These are phyloP conservation scores for Acanthosepion lycidas DNA, from an alignment of 2,888 invertebrate genomes.

Conservation along the genomic window DNA sequence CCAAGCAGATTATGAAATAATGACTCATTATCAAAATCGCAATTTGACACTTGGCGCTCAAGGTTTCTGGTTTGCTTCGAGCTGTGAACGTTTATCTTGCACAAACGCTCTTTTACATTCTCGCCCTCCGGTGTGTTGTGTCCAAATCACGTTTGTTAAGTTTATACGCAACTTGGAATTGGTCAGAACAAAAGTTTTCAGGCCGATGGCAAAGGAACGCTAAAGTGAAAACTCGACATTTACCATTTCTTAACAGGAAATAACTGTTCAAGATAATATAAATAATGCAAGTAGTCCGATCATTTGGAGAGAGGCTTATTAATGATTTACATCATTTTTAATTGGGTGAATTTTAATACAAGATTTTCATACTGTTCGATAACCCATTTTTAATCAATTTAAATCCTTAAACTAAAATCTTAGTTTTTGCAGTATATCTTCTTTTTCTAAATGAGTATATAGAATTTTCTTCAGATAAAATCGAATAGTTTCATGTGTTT, in stretches of 20 bases:
- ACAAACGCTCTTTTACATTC: not conserved
- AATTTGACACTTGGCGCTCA: not conserved
- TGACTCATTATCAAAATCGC: not conserved
- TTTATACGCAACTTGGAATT: not conserved
- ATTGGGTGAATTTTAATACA: too few relatives aligned
- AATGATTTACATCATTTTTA: too few relatives aligned
- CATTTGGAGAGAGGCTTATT: too few relatives aligned
- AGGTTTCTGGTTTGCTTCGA: not conserved
- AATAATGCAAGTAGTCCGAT: too few relatives aligned
- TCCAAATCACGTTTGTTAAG: not conserved
- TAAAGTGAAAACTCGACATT: not conserved
- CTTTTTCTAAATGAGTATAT: too few relatives aligned
- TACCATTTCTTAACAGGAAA: not conserved
- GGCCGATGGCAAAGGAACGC: not conserved
- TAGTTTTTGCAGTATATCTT: too few relatives aligned
- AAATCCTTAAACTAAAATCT: too few relatives aligned
- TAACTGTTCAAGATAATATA: not conserved
- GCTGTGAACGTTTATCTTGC: not conserved
- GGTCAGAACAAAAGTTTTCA: not conserved
- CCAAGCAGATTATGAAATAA: not conserved
- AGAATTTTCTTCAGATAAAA: too few relatives aligned
- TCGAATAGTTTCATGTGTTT: too few relatives aligned
- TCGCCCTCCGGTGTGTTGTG: not conserved
- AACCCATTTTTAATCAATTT: too few relatives aligned
- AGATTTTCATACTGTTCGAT: too few relatives aligned